A percentile compares a stretch with the other conserved stretches of the same genome.
These are phyloP conservation scores for Drepanosiphum platanoidis DNA, from an alignment of 2,888 invertebrate species.

Conservation along the genomic window DNA sequence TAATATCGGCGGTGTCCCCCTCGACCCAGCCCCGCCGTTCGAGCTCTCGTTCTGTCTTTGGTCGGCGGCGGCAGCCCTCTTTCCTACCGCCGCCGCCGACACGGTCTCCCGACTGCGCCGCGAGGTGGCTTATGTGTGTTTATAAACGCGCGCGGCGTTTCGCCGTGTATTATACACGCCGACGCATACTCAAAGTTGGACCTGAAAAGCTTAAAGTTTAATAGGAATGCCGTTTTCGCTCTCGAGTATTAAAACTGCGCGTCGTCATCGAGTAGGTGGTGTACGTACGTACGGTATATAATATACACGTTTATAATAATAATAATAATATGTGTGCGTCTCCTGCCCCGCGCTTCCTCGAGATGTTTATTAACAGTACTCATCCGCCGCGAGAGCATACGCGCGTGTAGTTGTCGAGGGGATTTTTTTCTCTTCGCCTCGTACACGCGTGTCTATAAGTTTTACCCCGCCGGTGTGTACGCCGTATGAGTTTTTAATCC, in stretches of 20 bases:
- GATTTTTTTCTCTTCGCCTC: not conserved
- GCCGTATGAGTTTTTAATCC: constrained; percentile 60
- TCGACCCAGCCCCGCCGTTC: not conserved
- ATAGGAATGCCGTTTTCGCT: constrained; percentile 49
- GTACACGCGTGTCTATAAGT: not conserved
- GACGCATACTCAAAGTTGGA: constrained; percentile 52
- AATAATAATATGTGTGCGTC: no score
- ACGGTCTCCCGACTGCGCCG: not conserved
- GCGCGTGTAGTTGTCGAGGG: not conserved
- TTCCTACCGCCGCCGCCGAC: not conserved
- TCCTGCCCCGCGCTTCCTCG: not conserved
- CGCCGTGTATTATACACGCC: constrained; percentile 55
- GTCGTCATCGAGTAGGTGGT: no score
- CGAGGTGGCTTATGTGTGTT: constrained; percentile 33
- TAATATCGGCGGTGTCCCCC: constrained; percentile 49
- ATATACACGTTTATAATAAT: no score
- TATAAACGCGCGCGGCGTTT: constrained; percentile 47
- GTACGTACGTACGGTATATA: no score
- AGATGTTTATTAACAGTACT: constrained; percentile 50
- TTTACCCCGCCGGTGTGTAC: constrained; percentile 4
- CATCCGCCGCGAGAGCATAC: not conserved
- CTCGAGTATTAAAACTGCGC: constrained; percentile 43
- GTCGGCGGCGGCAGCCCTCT: constrained; percentile 8
- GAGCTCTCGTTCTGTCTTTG: constrained; percentile 19
- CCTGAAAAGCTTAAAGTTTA: constrained; percentile 60